Conservation (phyloP, 2,113 vertebrate genomes). For the Heteronetta atricapilla region DNA sequence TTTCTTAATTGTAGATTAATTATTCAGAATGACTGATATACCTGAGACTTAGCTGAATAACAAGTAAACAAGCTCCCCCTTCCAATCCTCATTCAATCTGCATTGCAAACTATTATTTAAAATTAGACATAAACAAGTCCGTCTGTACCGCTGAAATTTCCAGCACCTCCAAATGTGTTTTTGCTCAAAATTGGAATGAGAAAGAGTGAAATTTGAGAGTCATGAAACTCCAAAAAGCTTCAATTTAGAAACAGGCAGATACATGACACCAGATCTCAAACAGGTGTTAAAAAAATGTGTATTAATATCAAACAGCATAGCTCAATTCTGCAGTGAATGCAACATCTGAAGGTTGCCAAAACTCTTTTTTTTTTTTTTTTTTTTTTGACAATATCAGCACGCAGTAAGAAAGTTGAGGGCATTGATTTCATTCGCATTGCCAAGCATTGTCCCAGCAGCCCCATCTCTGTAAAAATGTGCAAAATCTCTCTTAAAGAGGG, state of each 20-base stretch:
- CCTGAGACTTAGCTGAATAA: constrained; percentile 27
- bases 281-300: constrained; percentile 19
- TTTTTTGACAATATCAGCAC: not conserved
- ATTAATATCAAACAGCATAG: not conserved
- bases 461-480: not conserved
- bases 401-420: not conserved
- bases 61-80: constrained; percentile 40
- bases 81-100: not conserved
- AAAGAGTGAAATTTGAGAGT: not conserved
- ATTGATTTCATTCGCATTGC: not conserved
- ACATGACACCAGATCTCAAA: not conserved
- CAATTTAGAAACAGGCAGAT: not conserved
- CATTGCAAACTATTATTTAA: constrained; percentile 43
- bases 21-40: constrained; percentile 32
- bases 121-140: not conserved
- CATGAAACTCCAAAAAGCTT: not conserved
- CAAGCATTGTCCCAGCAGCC: not conserved
- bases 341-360: constrained; percentile 24
- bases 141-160: not conserved
- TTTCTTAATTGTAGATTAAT: constrained; percentile 53
- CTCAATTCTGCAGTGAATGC: not conserved
- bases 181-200: not conserved
- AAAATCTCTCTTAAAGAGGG: not conserved
- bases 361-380: not conserved
- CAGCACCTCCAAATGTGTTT: not conserved